Evolutionary conservation across 1,140 invertebrate genomes (phyloP), one percentile per base, ranked within the genome.

Genomic region (Anagrus nilaparvatae): DNA sequence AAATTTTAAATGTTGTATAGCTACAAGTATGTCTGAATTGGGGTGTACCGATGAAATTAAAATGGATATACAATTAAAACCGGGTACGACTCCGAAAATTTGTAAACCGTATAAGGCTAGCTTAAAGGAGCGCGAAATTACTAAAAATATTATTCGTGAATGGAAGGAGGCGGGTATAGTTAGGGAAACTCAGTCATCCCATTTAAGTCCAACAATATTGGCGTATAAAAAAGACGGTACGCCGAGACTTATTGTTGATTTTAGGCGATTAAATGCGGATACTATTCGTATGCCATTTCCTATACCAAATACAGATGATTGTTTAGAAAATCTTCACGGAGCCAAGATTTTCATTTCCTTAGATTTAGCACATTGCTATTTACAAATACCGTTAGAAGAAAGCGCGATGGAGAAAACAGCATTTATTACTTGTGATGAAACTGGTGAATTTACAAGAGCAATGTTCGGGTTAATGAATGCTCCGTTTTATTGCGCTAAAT

Each of bases 211-310:
- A 0, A 47, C 62, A 9, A 47, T 64, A 0, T 27, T 61, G 6
- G 60, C 65, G 1, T 53, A 49, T 17, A 65, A 67, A 38, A 51
- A 53, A 10, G 50, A 60, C 31, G 61, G 60, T 10, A 42, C 41
- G 1, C 33, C 54, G 8, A 28, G 63, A 12, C 38, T 66, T 10
- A 64, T 63, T 34, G 52, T 66, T 0, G 63, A 69, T 38, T 67
- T 49, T 38, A 36, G 64, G 6, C 47, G 40, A 17, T 33, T 70
- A 13, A 70, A 65, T 40, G 36, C 49, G 7, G 52, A 54, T n/a
- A n/a, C n/a, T n/a, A n/a, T n/a, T n/a, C n/a, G n/a, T n/a, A 60
- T 65, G 29, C 44, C 52, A 21, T 66, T 55, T 45, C 63, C 61
- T 9, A 36, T 63, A 6, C 60, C 61, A 3, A 23, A 50, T 9